Conservation (phyloP, 2,797 vertebrate species). For the Echeneis naucrates region DNA sequence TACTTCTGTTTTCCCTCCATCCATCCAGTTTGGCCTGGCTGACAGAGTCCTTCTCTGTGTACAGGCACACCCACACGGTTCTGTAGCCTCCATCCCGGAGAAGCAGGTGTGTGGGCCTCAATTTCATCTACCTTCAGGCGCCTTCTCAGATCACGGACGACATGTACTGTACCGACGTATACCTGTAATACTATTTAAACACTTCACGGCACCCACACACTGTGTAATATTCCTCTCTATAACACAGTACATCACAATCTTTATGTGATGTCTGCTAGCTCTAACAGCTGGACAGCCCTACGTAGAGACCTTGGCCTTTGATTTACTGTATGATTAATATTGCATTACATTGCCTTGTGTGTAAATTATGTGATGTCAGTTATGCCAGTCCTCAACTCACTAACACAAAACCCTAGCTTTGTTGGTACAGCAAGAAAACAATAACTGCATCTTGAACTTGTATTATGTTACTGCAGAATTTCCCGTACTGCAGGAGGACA, state of each 20-base stretch:
- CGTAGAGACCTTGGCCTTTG: not conserved
- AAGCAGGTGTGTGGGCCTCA: conserved; percentile 51
- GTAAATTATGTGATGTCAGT: not conserved
- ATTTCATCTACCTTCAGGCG: conserved; percentile 63
- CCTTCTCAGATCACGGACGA: conserved; percentile 56
- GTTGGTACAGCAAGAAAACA: not conserved
- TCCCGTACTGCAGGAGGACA: not conserved
- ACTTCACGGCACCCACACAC: conserved; percentile 19
- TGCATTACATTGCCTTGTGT: not conserved
- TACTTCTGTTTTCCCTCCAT: conserved; percentile 29
- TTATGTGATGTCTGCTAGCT: not conserved
- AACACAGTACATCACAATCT: too few species aligned
- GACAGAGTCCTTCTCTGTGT: conserved; percentile 43
- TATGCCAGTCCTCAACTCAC: conserved; percentile 1
- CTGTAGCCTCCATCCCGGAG: conserved; percentile 40
- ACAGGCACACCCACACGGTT: conserved; percentile 64
- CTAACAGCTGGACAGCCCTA: not conserved
- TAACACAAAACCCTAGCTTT: not conserved
- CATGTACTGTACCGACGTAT: conserved; percentile 27
- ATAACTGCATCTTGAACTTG: conserved; percentile 15
- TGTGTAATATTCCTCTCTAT: conserved; percentile 9
- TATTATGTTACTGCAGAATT: conserved; percentile 17
- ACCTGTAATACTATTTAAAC: conserved; percentile 21
- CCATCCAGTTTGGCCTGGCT: conserved; percentile 49
- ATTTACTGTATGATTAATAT: not conserved